Base-by-base conservation (phyloP, 2,113 vertebrate genomes). In the Odontophorus gujanensis region DNA sequence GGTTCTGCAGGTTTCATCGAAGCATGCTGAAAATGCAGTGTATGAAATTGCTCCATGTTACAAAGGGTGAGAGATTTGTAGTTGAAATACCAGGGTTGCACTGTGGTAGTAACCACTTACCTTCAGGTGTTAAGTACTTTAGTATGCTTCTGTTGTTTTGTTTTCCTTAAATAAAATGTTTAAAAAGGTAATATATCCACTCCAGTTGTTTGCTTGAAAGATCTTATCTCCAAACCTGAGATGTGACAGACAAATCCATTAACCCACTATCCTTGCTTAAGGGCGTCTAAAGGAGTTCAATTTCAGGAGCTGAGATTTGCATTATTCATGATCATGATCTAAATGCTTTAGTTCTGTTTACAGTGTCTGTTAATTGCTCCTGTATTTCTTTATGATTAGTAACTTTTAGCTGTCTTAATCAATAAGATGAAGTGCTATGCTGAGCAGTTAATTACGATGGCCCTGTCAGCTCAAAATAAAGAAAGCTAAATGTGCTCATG, bases 361-460 rank as follows among this genome's bases (percentile, higher is more conserved):
- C 85, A 83, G 55, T 55, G 48, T 55, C 48, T 84, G 38, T 81
- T 92, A 90, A 77, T 90, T 94, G 43, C 59, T 66, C 40, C 2
- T 3, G 34, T 89, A 73, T 89, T 91, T 89, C 84, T 83, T 83
- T 63, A 83, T 89, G 43, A 80, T 89, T 72, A 76, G 81, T 83
- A 89, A 73, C 81, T 42, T 80, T 85, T 76, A 59, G 34, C 38
- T 93, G 77, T 80, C 68, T 69, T 77, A 83, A 92, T 95, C 87
- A 85, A 45, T 93, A 76, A 68, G 48, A 83, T 48, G 72, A 82
- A 88, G 72, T 50, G 43, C 43, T 76, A 0, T 61, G 48, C 34
- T 73, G 77, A 93, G 48, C 73, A 30, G 62, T 78, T 90, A 68
- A n/a, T 76, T 75, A 80, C 47, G 36, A 51, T 42, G 36, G 43